Evolutionary conservation across 2,888 invertebrate species (phyloP), one percentile per base, ranked within the genome.

Genomic region (Odontothrips loti): DNA sequence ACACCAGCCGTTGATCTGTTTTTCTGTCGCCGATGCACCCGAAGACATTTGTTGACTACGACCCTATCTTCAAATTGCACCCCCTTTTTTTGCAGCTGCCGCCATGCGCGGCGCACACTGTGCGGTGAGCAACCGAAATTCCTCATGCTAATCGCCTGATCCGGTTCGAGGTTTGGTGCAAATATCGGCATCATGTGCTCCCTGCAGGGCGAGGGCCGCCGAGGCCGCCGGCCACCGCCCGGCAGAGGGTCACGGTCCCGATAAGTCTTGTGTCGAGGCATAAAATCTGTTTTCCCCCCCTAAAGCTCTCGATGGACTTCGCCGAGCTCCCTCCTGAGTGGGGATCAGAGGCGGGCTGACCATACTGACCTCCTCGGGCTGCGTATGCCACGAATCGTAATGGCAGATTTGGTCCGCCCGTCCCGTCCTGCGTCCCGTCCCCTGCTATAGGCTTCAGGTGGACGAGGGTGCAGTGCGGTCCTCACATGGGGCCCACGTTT

Each of bases 181-280:
- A 27, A 27, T 75, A 27, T 27, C 27, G 68, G 23, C 58, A 15
- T 15, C 15, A 15, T 43, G 34, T 6, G 3, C 3, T 6, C 34
- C 34, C 58, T 10, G 51, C 51, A 17, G 15, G 58, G 9, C 51
- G 51, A 17, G 51, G 8, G 51, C 51, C 15, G 51, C 1, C 51
- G 51, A 51, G 51, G 51, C 12, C n/a, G n/a, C n/a, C n/a, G n/a
- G n/a, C n/a, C n/a, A n/a, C n/a, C n/a, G 34, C 6, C 34, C 34
- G 34, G 34, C 34, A 6, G 58, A n/a, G n/a, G 58, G 58, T n/a
- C 11, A 58, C 20, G 17, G 51, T 68, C 23, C 27, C 27, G 68
- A 75, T 75, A 75, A 75, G 68, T 58, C 58, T 58, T 20, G 58
- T 58, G 58, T 75, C 68, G 68, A 75, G 68, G 27, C 23, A 75